Percentiles rank a stretch among this genome's conserved stretches.
Conservation (phyloP, 2,113 vertebrate genomes). For the Bungarus multicinctus region DNA sequence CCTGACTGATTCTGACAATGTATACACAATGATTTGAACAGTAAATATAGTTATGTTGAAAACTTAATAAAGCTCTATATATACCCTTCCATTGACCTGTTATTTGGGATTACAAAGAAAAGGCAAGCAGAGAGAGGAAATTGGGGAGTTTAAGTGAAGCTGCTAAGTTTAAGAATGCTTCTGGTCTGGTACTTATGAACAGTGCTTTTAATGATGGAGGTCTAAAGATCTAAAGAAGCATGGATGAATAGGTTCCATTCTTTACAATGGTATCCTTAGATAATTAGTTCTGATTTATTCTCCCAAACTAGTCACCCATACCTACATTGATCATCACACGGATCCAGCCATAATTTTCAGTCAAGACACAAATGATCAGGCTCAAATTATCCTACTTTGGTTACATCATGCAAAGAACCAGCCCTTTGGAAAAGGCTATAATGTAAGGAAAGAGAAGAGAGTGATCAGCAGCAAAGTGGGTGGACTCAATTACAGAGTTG, state of each 20-base stretch:
- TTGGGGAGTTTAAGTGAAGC: neutral
- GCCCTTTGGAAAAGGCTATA: neutral
- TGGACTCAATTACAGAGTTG: neutral
- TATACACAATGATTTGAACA: neutral
- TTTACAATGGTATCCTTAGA: neutral
- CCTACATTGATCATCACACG: neutral
- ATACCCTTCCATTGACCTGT: neutral
- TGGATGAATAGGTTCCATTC: neutral
- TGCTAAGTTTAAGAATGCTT: neutral
- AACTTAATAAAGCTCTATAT: neutral
- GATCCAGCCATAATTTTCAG: neutral
- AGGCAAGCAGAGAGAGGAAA: neutral
- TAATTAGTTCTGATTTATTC: neutral
- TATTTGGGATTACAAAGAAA: neutral
- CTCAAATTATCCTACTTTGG: neutral
- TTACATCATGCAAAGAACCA: neutral
- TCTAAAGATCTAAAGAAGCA: neutral
- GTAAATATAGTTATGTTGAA: neutral
- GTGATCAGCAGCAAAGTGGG: neutral
- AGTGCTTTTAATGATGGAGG: neutral
- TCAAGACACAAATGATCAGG: neutral
- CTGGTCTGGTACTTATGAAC: neutral
- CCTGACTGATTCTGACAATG: neutral
- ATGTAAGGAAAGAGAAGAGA: neutral
- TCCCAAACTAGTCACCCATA: neutral